phyloP scores from a whole-genome alignment of 2,888 invertebrate species.

The Carpatolechia fugitivella region DNA sequence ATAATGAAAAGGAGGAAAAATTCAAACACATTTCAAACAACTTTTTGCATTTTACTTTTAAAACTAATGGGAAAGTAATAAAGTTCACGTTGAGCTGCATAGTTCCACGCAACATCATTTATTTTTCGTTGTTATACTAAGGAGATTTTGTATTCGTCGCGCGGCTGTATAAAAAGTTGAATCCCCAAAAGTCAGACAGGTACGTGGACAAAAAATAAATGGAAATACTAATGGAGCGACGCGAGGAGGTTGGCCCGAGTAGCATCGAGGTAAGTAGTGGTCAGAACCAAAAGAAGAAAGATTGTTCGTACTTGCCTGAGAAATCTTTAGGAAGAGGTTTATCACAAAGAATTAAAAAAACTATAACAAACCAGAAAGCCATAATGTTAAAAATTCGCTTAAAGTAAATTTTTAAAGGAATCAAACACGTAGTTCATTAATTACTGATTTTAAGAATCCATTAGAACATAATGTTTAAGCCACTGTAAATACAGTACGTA shows the following conservation, averaged over 20 bases:
- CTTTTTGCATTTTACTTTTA: slow-evolving; percentile 31
- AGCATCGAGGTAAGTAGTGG: slow-evolving; percentile 50
- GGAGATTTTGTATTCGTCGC: slow-evolving; percentile 77
- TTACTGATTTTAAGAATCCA: not conserved
- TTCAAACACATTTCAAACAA: not conserved
- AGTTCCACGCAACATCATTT: slow-evolving; percentile 68
- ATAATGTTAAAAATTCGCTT: too few species aligned
- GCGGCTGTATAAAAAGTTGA: slow-evolving; percentile 69
- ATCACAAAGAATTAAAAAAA: too few species aligned
- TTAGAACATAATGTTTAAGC: not conserved
- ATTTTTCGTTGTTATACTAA: slow-evolving; percentile 65
- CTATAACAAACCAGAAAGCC: too few species aligned
- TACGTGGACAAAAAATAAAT: slow-evolving; percentile 79
- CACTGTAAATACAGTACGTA: not conserved
- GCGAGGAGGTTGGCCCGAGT: slow-evolving; percentile 60
- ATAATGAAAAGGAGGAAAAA: too few species aligned
- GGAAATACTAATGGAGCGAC: slow-evolving; percentile 78
- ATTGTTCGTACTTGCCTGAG: too few species aligned
- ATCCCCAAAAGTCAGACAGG: slow-evolving; percentile 76
- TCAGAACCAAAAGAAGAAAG: not conserved
- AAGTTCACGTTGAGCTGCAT: slow-evolving; percentile 44
- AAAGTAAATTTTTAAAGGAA: too few species aligned
- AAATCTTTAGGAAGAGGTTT: too few species aligned
- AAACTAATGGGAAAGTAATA: slow-evolving; percentile 66
- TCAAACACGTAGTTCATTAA: not conserved